Evolutionary conservation across 2,113 vertebrate genomes (phyloP).

Genomic region (Dipodomys spectabilis): DNA sequence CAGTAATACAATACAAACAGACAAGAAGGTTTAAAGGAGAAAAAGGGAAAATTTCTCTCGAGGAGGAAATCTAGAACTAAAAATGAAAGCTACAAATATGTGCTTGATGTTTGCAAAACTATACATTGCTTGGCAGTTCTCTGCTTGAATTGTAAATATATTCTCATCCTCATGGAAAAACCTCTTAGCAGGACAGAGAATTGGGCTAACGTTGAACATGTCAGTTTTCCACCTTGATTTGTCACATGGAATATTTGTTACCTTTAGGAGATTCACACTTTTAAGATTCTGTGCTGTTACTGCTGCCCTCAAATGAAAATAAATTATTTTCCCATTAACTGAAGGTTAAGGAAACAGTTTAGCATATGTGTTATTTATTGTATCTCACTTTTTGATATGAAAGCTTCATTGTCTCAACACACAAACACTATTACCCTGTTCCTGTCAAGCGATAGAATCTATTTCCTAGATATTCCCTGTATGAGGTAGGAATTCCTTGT

Average conservation of each 20-base stretch:
- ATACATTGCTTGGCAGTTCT: not conserved
- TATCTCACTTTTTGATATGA: not conserved
- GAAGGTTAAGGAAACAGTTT: not conserved
- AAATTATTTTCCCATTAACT: constrained; percentile 19
- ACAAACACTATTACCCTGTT: not conserved
- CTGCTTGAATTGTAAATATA: constrained; percentile 63
- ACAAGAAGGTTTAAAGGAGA: not conserved
- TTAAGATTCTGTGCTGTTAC: constrained; percentile 43
- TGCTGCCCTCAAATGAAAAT: not conserved
- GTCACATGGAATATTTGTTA: constrained; percentile 70
- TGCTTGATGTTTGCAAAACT: constrained; percentile 18
- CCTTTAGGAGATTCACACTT: not conserved
- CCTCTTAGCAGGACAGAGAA: constrained; percentile 46
- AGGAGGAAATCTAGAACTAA: not conserved
- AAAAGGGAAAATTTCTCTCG: not conserved
- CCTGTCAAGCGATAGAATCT: not conserved
- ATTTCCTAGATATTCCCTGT: not conserved
- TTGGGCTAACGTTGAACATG: constrained; percentile 39
- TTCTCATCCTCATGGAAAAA: constrained; percentile 66
- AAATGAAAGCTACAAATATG: not conserved
- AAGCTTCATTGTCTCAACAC: constrained; percentile 17
- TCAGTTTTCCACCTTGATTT: constrained; percentile 29
- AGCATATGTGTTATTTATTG: not conserved
- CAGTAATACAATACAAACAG: constrained; percentile 6
- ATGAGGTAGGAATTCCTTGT: not conserved